Percentiles rank a stretch among this genome's conserved stretches.
phyloP scores from a whole-genome alignment of 2,888 invertebrate genomes.

The Melinaea menophilus region DNA sequence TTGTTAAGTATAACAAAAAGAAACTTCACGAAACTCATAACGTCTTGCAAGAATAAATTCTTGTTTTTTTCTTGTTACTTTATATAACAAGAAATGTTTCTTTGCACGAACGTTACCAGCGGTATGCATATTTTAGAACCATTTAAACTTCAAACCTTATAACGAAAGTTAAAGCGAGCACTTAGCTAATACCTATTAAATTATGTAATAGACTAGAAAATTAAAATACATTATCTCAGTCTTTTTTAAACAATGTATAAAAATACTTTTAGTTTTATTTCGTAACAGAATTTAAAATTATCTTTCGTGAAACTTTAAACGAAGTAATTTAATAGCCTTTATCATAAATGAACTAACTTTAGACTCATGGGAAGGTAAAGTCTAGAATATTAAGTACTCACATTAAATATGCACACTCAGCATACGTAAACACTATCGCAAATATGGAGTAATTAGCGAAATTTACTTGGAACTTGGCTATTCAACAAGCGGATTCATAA shows the following conservation, averaged over 20 bases:
- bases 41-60: too few relatives aligned
- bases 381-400: slow-evolving; percentile 6
- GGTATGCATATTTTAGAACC: too few relatives aligned
- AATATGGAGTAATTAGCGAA: slow-evolving; percentile 42
- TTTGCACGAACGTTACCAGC: too few relatives aligned
- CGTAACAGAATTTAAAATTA: neutral
- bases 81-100: too few relatives aligned
- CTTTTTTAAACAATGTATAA: neutral
- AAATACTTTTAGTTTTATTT: neutral
- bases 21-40: too few relatives aligned
- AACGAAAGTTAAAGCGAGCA: too few relatives aligned
- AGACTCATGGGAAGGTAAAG: slow-evolving; percentile 4
- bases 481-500: slow-evolving; percentile 20
- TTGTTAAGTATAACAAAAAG: too few relatives aligned
- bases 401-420: slow-evolving; percentile 30
- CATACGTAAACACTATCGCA: slow-evolving; percentile 32
- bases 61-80: too few relatives aligned
- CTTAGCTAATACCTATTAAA: too few relatives aligned
- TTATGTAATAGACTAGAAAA: too few relatives aligned
- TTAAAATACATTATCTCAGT: too few relatives aligned
- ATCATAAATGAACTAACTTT: neutral
- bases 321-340: neutral
- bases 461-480: slow-evolving; percentile 37
- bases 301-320: neutral
- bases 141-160: too few relatives aligned